Evolutionary conservation across 2,113 vertebrate species (phyloP), one percentile per base, ranked within the genome.

Genomic region (Perca schrenkii): DNA sequence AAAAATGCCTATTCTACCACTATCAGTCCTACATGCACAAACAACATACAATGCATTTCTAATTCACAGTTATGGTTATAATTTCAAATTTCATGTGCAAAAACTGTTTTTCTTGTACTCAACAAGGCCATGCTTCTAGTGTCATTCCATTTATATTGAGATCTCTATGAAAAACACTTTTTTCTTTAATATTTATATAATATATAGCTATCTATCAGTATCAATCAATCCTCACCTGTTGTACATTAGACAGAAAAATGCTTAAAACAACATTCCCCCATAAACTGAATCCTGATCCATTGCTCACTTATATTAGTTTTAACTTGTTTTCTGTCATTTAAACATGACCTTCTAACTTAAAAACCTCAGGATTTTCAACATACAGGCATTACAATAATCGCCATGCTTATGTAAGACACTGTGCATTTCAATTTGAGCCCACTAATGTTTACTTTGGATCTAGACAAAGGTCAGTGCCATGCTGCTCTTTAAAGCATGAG

Each of bases 401-500:
- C 43, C 50, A 22, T 74, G 49, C 62, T 87, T 74, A 76, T 79
- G 53, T 82, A 75, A 82, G 62, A 58, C 50, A 22, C 31, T 74
- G 79, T 75, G 79, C 63, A 82, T 87, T 83, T 85, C 77, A 79
- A 92, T 85, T 54, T 65, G 61, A 77, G 64, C 6, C 0, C 63
- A 12, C 73, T 56, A 43, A 66, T 85, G 77, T 77, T 87, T 75
- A 36, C 79, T 88, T 8, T 61, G 60, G 56, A 78, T 90, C 62
- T 25, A 66, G 79, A 79, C 80, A 86, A 89, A 93, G 90, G 91
- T 91, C 89, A 88, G 66, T 19, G 73, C 36, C 22, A 14, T 60
- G 25, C 36, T 71, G 82, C 70, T 84, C 73, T 86, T 83, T 86
- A 83, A 83, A 87, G 61, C 71, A 70, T 50, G 83, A 75, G 77